Evolutionary conservation across 2,888 invertebrate species (phyloP).

Genomic region (Auanema freiburgensis): DNA sequence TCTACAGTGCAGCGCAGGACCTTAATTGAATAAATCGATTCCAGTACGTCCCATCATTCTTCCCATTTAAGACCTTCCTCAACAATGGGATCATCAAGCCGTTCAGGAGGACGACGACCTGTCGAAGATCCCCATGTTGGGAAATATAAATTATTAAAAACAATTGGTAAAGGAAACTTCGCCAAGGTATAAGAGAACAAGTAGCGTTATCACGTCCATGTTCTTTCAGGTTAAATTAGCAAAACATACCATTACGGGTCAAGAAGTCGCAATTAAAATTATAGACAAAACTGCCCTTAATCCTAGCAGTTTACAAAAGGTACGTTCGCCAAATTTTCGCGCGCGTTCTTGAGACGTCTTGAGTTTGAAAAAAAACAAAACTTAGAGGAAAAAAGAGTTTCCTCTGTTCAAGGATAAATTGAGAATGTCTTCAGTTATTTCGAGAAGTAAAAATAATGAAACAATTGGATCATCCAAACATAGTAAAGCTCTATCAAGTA

Average conservation of each 20-base stretch:
- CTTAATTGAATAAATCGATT: background rate
- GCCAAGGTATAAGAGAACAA: constrained; percentile 49
- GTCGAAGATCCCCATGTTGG: constrained; percentile 91
- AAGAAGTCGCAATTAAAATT: constrained; percentile 76
- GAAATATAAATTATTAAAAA: constrained; percentile 97
- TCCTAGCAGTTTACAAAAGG: constrained; percentile 94
- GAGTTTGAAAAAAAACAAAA: background rate
- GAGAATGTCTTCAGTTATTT: constrained; percentile 73
- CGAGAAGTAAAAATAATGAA: constrained; percentile 98
- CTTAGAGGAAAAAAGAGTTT: background rate
- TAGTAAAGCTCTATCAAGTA: constrained; percentile 75
- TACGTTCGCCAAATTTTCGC: constrained; percentile 19
- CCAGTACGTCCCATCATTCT: constrained; percentile 20
- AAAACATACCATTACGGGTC: constrained; percentile 97
- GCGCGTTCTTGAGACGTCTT: too few species aligned
- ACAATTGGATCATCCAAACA: constrained; percentile 99
- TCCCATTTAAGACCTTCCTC: constrained; percentile 20
- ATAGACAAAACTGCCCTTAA: constrained; percentile 96
- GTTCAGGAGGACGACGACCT: constrained; percentile 17
- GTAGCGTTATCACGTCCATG: background rate
- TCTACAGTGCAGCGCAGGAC: too few species aligned
- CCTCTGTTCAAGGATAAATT: background rate
- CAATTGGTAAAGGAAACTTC: constrained; percentile 68
- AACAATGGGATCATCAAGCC: constrained; percentile 14
- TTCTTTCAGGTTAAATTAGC: constrained; percentile 83